Conservation (phyloP, 2,797 vertebrate genomes). For the Muscicapa striata region DNA sequence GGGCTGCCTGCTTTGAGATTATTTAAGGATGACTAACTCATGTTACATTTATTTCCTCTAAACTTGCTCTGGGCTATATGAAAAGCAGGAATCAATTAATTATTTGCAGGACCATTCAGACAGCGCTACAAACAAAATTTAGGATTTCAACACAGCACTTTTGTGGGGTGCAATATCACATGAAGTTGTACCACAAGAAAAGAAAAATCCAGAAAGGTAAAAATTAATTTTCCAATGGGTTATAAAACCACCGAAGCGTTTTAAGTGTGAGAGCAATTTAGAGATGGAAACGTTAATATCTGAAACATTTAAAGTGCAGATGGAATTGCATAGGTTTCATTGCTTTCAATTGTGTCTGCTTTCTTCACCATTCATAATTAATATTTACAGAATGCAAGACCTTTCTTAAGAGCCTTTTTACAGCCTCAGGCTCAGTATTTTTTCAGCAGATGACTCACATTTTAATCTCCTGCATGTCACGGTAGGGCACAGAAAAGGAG, state of each 20-base stretch:
- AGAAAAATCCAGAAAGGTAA: background rate
- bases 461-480: background rate
- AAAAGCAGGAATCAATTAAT: conserved; percentile 20
- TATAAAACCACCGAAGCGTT: background rate
- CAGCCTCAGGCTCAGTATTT: background rate
- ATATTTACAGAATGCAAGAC: background rate
- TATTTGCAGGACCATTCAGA: background rate
- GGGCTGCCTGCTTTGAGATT: conserved; percentile 21
- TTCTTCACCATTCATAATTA: background rate
- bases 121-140: background rate
- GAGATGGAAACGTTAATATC: background rate
- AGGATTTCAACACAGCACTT: background rate
- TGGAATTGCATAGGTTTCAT: background rate
- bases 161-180: background rate
- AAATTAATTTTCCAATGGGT: background rate
- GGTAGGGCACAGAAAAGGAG: background rate
- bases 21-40: conserved; percentile 49
- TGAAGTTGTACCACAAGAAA: background rate
- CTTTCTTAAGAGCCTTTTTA: background rate
- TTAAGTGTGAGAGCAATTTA: background rate
- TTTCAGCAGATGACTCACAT: conserved; percentile 25
- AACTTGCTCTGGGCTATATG: background rate
- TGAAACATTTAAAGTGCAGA: background rate
- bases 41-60: conserved; percentile 25
- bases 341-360: background rate